These are phyloP conservation scores for Drosophila multiciliata DNA, from an alignment of 2,888 invertebrate species.

Conservation along the genomic window DNA sequence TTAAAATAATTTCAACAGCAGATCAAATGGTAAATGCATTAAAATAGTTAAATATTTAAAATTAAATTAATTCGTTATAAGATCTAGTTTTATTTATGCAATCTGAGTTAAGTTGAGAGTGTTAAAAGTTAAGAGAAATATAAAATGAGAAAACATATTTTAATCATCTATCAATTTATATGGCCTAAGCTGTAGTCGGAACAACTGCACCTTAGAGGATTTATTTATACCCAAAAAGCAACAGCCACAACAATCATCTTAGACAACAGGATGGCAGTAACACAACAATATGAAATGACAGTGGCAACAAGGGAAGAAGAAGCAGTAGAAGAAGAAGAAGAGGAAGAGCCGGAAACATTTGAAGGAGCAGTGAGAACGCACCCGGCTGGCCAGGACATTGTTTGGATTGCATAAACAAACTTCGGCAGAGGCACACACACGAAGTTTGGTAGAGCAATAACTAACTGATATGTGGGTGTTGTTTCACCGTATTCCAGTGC, in stretches of 20 bases:
- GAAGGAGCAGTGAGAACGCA: constrained; percentile 54
- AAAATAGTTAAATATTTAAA: background rate
- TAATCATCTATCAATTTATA: constrained; percentile 6
- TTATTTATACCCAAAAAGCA: constrained; percentile 45
- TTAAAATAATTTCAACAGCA: background rate
- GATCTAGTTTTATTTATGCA: background rate
- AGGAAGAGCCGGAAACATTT: constrained; percentile 2
- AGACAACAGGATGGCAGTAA: constrained; percentile 36
- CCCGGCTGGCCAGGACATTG: constrained; percentile 62
- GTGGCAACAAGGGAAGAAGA: constrained; percentile 29
- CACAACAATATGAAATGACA: constrained; percentile 36
- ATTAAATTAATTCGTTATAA: background rate
- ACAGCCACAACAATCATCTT: constrained; percentile 44
- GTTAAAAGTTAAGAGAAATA: background rate
- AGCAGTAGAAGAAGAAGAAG: constrained; percentile 8
- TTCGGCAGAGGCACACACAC: constrained; percentile 30
- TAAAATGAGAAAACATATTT: background rate
- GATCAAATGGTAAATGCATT: background rate
- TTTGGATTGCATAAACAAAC: constrained; percentile 76
- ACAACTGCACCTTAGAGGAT: constrained; percentile 57
- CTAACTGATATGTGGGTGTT: constrained; percentile 25
- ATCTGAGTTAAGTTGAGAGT: background rate
- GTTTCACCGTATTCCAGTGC: constrained; percentile 39
- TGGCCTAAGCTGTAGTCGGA: constrained; percentile 9
- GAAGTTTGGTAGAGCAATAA: constrained; percentile 29